Evolutionary conservation across 2,888 invertebrate genomes (phyloP).

Genomic region (Augochlorella aurata): DNA sequence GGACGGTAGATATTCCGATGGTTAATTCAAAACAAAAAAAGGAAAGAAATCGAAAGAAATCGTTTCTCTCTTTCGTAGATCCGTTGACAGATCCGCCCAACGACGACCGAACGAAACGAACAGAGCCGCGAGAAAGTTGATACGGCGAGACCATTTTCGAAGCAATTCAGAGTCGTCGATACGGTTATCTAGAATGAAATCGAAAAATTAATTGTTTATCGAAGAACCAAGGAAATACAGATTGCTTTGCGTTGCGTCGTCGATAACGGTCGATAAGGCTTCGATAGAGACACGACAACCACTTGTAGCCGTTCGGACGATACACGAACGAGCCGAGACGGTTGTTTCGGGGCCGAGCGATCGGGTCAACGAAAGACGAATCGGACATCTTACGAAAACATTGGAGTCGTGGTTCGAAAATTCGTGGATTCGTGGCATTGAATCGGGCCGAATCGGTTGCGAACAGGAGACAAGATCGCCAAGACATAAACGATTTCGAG

Average conservation of each 20-base stretch:
- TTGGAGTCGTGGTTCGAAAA: no score
- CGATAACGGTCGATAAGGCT: conserved; percentile 54
- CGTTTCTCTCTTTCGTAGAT: neutral
- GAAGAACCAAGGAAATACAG: conserved; percentile 44
- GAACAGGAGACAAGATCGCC: no score
- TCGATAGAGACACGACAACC: conserved; percentile 11
- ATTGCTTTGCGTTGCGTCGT: conserved; percentile 32
- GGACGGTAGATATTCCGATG: no score
- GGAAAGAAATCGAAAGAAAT: no score
- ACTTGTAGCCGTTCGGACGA: conserved; percentile 7
- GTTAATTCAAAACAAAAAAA: no score
- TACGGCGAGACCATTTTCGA: neutral
- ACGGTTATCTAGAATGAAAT: conserved; percentile 40
- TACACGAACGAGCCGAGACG: neutral
- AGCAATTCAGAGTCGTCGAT: neutral
- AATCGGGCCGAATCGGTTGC: no score
- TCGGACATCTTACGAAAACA: no score
- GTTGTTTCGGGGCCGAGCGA: no score
- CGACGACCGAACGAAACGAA: neutral
- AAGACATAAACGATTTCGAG: no score
- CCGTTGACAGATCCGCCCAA: neutral
- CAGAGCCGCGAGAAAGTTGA: neutral
- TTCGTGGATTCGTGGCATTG: no score
- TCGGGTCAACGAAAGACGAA: no score
- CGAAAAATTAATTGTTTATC: conserved; percentile 57